Percentiles rank a stretch among this genome's conserved stretches.
Conservation (phyloP, 2,113 vertebrate genomes). For the Noctilio leporinus region DNA sequence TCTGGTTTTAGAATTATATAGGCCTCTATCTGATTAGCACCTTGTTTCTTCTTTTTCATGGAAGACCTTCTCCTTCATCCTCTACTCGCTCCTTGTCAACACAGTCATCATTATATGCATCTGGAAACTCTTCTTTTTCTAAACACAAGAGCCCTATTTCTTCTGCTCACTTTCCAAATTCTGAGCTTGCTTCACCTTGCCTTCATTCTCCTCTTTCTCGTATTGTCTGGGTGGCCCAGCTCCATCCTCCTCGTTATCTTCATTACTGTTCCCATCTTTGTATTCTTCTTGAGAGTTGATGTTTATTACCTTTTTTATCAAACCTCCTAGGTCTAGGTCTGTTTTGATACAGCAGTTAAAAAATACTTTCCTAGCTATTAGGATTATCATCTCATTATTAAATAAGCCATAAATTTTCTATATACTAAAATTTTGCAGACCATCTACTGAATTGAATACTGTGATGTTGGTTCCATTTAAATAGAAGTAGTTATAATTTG, state of each 20-base stretch:
- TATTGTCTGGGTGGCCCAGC: slow-evolving; percentile 79
- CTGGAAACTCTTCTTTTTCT: slow-evolving; percentile 91
- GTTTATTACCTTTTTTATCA: slow-evolving; percentile 87
- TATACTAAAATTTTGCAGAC: slow-evolving; percentile 86
- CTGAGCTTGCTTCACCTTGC: slow-evolving; percentile 77
- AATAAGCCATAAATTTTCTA: slow-evolving; percentile 88
- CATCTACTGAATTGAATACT: slow-evolving; percentile 77
- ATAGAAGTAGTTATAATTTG: slow-evolving; percentile 77
- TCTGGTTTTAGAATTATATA: slow-evolving; percentile 65
- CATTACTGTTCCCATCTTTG: slow-evolving; percentile 76
- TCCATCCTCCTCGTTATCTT: slow-evolving; percentile 78
- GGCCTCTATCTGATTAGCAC: slow-evolving; percentile 82
- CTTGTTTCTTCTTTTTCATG: slow-evolving; percentile 89
- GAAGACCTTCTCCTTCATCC: slow-evolving; percentile 76
- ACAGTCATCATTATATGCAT: slow-evolving; percentile 87
- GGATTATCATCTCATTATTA: slow-evolving; percentile 85
- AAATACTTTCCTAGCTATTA: slow-evolving; percentile 84
- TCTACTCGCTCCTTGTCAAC: slow-evolving; percentile 80
- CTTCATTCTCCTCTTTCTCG: slow-evolving; percentile 68
- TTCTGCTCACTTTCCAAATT: slow-evolving; percentile 77
- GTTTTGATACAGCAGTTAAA: slow-evolving; percentile 88
- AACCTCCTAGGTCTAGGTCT: slow-evolving; percentile 86
- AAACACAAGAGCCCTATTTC: slow-evolving; percentile 86
- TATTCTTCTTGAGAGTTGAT: slow-evolving; percentile 82
- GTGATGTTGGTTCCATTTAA: slow-evolving; percentile 81